phyloP scores from a whole-genome alignment of 1,140 invertebrate genomes.

The Doryteuthis pealeii region DNA sequence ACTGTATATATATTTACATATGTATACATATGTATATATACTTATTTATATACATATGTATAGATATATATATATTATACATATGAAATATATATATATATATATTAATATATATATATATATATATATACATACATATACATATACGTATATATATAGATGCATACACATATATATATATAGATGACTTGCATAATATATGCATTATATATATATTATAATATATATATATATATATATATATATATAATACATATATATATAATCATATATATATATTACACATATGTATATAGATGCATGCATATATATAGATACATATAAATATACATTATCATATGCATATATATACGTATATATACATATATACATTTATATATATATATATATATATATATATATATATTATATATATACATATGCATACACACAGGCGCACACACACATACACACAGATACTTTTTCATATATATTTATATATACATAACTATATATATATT shows the following conservation, averaged over 20 bases:
- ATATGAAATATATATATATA: not conserved
- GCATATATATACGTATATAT: not conserved
- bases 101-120: slow-evolving; percentile 5
- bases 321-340: not conserved
- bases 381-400: slow-evolving; percentile 1
- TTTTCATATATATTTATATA: not conserved
- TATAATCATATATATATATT: slow-evolving; percentile 2
- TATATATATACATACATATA: not conserved
- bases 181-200: not conserved
- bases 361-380: not conserved
- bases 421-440: not conserved
- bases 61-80: not conserved
- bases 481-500: not conserved
- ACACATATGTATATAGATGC: not conserved
- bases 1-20: slow-evolving; percentile 2
- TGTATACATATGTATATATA: not conserved
- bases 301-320: not conserved
- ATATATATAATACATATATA: slow-evolving; percentile 7
- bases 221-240: slow-evolving; percentile 2
- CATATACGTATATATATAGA: not conserved
- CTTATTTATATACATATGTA: not conserved
- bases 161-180: not conserved
- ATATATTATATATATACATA: slow-evolving; percentile 4
- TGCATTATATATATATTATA: not conserved
- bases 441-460: not conserved